phyloP scores from a whole-genome alignment of 2,113 vertebrate species.

The Callionymus lyra region DNA sequence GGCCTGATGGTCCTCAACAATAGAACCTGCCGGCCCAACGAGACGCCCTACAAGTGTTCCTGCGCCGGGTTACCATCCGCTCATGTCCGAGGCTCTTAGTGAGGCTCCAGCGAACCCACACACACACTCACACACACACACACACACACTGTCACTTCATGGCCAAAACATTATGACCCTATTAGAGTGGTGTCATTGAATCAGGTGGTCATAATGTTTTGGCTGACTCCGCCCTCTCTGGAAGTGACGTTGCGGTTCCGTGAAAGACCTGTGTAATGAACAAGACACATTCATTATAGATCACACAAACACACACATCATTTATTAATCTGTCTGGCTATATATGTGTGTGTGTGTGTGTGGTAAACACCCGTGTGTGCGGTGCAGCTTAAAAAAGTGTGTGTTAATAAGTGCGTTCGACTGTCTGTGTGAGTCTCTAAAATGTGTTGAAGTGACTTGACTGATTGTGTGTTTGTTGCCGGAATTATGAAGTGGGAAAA shows the following conservation, averaged over 20 bases:
- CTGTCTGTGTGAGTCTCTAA: constrained; percentile 7
- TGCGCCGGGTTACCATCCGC: constrained; percentile 45
- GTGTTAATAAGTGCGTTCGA: constrained; percentile 12
- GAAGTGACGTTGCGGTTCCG: constrained; percentile 34
- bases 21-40: constrained; percentile 35
- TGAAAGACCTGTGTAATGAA: constrained; percentile 62
- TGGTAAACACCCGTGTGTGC: constrained; percentile 52
- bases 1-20: constrained; percentile 46
- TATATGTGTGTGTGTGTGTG: too few relatives aligned
- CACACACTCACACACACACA: constrained; percentile 15
- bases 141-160: too few relatives aligned
- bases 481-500: too few relatives aligned
- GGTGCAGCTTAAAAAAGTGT: constrained; percentile 17
- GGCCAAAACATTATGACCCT: too few relatives aligned
- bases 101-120: constrained; percentile 31
- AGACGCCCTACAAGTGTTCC: constrained; percentile 47
- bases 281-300: constrained; percentile 68
- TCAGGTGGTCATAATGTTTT: too few relatives aligned
- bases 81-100: constrained; percentile 40
- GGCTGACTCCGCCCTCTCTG: constrained; percentile 22
- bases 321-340: constrained; percentile 69
- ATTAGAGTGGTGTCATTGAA: too few relatives aligned
- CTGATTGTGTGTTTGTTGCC: too few relatives aligned
- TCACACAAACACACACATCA: constrained; percentile 56
- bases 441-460: too few relatives aligned